These are phyloP conservation scores for Telmatherina bonti DNA, from an alignment of 2,797 vertebrate species.

Conservation along the genomic window DNA sequence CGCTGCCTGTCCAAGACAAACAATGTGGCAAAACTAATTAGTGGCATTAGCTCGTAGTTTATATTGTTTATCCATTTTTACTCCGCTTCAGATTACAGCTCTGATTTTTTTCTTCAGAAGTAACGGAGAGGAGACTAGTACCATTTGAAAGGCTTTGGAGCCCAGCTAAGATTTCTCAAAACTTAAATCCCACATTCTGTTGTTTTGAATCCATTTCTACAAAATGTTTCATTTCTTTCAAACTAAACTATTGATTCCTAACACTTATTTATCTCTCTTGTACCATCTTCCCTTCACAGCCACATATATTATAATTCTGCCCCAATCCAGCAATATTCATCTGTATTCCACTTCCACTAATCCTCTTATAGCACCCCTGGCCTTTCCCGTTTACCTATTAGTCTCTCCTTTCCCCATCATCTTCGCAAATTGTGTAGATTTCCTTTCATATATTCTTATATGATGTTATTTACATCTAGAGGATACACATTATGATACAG, in stretches of 20 bases:
- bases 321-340: too few relatives aligned
- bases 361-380: constrained; percentile 43
- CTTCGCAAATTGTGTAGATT: too few relatives aligned
- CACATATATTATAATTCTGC: constrained; percentile 35
- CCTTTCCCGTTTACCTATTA: constrained; percentile 32
- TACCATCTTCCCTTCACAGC: constrained; percentile 6
- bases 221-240: constrained; percentile 12
- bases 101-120: background rate
- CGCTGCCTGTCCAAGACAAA: constrained; percentile 33
- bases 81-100: background rate
- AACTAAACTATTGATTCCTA: constrained; percentile 9
- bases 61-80: constrained; percentile 1
- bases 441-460: background rate
- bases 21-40: constrained; percentile 23
- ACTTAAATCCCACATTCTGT: constrained; percentile 2
- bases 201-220: background rate
- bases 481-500: background rate
- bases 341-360: constrained; percentile 51
- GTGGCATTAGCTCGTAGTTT: background rate
- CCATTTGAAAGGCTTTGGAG: constrained; percentile 13
- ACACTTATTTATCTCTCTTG: constrained; percentile 1
- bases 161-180: constrained; percentile 6
- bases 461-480: background rate
- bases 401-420: constrained; percentile 17
- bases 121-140: background rate